phyloP scores from a whole-genome alignment of 2,888 invertebrate species.

The Cacoxenus indagator region DNA sequence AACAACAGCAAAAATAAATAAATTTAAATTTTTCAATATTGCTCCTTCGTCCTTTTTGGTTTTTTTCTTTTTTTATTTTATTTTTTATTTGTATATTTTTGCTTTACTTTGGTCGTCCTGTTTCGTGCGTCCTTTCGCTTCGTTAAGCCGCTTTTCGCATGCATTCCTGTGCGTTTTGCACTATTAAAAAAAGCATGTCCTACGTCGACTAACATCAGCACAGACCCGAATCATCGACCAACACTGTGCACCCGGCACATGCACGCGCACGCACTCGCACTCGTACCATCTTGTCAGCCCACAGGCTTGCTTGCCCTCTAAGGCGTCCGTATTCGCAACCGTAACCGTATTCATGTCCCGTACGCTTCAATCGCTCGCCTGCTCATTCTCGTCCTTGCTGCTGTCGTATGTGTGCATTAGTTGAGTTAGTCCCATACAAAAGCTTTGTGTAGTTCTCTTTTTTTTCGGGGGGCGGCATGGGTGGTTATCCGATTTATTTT shows the following conservation, averaged over 20 bases:
- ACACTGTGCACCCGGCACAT: no score
- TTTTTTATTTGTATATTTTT: conserved; percentile 11
- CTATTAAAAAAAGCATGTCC: conserved; percentile 3
- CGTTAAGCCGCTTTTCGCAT: not conserved
- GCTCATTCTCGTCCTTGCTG: not conserved
- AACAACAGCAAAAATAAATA: no score
- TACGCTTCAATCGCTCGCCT: not conserved
- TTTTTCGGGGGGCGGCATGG: not conserved
- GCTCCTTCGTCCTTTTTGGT: no score
- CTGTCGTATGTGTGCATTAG: not conserved
- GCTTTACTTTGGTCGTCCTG: not conserved
- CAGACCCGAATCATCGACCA: no score
- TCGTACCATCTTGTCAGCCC: not conserved
- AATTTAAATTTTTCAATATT: no score
- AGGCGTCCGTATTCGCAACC: not conserved
- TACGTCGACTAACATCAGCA: not conserved
- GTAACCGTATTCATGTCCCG: not conserved
- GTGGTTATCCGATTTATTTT: not conserved
- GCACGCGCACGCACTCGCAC: not conserved
- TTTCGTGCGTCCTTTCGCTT: not conserved
- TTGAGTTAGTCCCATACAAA: conserved; percentile 12
- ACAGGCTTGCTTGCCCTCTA: not conserved
- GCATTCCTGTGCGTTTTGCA: conserved; percentile 3
- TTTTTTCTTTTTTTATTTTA: no score
- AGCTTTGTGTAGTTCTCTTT: not conserved